These are phyloP conservation scores for Candidula unifasciata DNA, from an alignment of 2,888 invertebrate species.

Conservation along the genomic window DNA sequence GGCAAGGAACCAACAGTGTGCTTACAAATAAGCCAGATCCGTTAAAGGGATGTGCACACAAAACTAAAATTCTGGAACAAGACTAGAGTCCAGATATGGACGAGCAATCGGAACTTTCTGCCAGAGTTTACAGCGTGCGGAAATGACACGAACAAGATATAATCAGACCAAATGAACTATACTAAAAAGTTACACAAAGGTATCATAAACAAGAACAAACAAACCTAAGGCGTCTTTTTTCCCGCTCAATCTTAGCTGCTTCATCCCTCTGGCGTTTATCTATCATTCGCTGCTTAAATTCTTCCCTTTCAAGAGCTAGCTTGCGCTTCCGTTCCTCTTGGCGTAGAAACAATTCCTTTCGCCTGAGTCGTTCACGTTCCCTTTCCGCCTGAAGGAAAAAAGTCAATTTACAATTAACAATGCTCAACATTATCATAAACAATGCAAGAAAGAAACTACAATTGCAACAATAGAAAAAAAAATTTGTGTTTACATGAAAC, in stretches of 20 bases:
- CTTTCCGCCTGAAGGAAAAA: conserved; percentile 66
- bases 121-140: too few species aligned
- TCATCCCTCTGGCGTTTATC: conserved; percentile 91
- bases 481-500: too few species aligned
- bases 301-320: conserved; percentile 81
- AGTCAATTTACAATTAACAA: neutral
- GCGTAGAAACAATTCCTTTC: conserved; percentile 43
- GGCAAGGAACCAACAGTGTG: too few species aligned
- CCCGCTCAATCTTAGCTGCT: conserved; percentile 86
- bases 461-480: neutral
- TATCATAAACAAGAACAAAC: neutral
- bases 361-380: conserved; percentile 82
- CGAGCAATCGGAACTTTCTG: too few species aligned
- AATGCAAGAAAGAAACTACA: neutral
- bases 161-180: too few species aligned
- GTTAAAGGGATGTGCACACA: too few species aligned
- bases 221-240: conserved; percentile 72
- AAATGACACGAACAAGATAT: too few species aligned
- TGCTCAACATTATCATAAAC: neutral
- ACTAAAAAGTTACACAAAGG: too few species aligned
- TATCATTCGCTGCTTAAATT: conserved; percentile 83
- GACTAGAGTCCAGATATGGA: too few species aligned
- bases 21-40: too few species aligned
- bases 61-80: too few species aligned
- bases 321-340: conserved; percentile 81